phyloP scores from a whole-genome alignment of 2,888 invertebrate genomes.

The Trissoscelio sp. region DNA sequence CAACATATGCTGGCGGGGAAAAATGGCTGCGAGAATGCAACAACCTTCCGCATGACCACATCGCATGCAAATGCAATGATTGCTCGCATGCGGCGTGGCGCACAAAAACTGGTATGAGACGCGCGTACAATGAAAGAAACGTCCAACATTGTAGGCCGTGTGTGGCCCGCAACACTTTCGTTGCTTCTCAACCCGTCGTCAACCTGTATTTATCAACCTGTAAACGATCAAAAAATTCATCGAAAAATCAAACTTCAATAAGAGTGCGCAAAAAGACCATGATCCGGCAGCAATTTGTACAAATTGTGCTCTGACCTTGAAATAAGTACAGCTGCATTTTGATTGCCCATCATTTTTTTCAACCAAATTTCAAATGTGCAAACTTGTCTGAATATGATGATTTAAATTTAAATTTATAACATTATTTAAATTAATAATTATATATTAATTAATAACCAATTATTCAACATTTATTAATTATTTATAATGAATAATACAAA shows the following conservation, averaged over 20 bases:
- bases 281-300: slow-evolving; percentile 21
- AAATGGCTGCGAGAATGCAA: slow-evolving; percentile 50
- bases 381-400: too few relatives aligned
- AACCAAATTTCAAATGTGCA: background rate
- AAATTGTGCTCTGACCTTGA: slow-evolving; percentile 38
- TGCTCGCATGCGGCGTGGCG: slow-evolving; percentile 55
- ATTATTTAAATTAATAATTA: too few relatives aligned
- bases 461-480: too few relatives aligned
- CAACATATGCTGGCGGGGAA: slow-evolving; percentile 47
- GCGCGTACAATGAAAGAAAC: slow-evolving; percentile 58
- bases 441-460: too few relatives aligned
- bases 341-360: too few relatives aligned
- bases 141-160: slow-evolving; percentile 62
- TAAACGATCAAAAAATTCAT: slow-evolving; percentile 45
- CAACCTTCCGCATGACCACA: slow-evolving; percentile 63
- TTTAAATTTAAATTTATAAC: too few relatives aligned
- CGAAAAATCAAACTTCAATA: slow-evolving; percentile 31
- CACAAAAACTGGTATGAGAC: slow-evolving; percentile 44
- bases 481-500: too few relatives aligned
- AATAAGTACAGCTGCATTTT: slow-evolving; percentile 27
- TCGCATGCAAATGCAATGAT: slow-evolving; percentile 65
- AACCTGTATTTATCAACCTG: slow-evolving; percentile 50
- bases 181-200: slow-evolving; percentile 56
- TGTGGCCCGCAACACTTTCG: slow-evolving; percentile 63
- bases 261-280: background rate